Evolutionary conservation across 2,888 invertebrate species (phyloP).

Genomic region (Macrophya annulata): DNA sequence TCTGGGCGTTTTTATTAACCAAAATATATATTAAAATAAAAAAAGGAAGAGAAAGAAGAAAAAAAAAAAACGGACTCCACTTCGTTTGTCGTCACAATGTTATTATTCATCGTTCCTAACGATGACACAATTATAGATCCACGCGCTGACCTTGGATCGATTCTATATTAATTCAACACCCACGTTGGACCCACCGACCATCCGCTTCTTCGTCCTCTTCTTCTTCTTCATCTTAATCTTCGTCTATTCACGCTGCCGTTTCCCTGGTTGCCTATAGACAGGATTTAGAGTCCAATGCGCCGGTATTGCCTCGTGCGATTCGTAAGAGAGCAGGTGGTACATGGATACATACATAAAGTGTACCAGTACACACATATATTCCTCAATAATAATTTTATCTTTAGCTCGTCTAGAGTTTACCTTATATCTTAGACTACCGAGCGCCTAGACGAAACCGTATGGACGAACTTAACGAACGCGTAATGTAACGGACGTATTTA

Average conservation of each 20-base stretch:
- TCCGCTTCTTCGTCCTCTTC: background rate
- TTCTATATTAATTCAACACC: slow-evolving; percentile 52
- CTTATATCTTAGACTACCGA: slow-evolving; percentile 41
- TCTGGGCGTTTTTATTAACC: background rate
- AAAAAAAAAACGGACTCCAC: background rate
- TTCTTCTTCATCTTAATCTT: background rate
- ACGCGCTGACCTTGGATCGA: slow-evolving; percentile 44
- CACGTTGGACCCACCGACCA: slow-evolving; percentile 17
- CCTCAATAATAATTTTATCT: slow-evolving; percentile 52
- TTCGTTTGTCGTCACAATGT: slow-evolving; percentile 9
- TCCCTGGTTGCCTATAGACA: background rate
- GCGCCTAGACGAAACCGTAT: slow-evolving; percentile 23
- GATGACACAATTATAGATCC: slow-evolving; percentile 45
- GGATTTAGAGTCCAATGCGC: background rate
- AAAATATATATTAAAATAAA: background rate
- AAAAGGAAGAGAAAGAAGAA: background rate
- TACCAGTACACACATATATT: background rate
- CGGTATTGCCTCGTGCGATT: background rate
- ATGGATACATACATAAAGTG: background rate
- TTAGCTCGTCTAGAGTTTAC: slow-evolving; percentile 36
- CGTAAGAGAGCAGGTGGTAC: slow-evolving; percentile 31
- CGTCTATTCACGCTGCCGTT: background rate
- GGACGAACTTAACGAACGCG: too few relatives aligned
- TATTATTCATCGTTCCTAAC: slow-evolving; percentile 30
- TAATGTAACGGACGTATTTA: background rate